Base-by-base conservation (phyloP, 1,140 invertebrate species). In the Scaptomyza montana region DNA sequence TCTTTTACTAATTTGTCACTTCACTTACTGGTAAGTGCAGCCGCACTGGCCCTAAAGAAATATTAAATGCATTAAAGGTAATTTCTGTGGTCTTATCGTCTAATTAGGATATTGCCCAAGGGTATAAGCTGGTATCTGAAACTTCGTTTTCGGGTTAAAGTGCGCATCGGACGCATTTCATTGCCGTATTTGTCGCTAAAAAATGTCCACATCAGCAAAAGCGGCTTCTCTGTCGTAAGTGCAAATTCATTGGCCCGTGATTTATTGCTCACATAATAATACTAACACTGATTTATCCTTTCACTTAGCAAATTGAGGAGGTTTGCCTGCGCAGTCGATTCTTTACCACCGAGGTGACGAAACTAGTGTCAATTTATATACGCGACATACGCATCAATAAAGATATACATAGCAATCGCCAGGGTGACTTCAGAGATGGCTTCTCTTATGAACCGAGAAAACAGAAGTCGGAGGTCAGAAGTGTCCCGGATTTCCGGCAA, bases 261-360 rank as follows among this genome's bases (percentile, higher is more conserved):
- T 47, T 53, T 43, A 45, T 9, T 21, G 21, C 13, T 10, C n/a
- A 13, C n/a, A 64, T 61, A 55, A 43, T n/a, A 13, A 60, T 54
- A 9, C 55, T 59, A 59, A 57, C 13, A 45, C 46, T 1, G 6
- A 39, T 55, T 68, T 72, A 9, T 33, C 7, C 3, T 72, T 4
- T 33, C 7, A 3, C 12, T 82, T 77, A 98, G 96, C 95, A 97
- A 93, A 95, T 98, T 69, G 96, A 98, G 81, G 95, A 97, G 92
- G 95, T 98, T 60, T 95, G 96, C 80, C 94, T 98, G 60, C 94
- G 96, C 13, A 98, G 97, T 91, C 98, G 97, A 93, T 95, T 98
- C 89, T 94, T 98, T 60, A 98, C 97, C 90, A 97, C 96, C 8
- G 96, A 97, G 74, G 95, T 97, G 25, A 97, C 96, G 19, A 98